Base-by-base conservation (phyloP, 2,888 invertebrate species). In the Cloeon dipterum region DNA sequence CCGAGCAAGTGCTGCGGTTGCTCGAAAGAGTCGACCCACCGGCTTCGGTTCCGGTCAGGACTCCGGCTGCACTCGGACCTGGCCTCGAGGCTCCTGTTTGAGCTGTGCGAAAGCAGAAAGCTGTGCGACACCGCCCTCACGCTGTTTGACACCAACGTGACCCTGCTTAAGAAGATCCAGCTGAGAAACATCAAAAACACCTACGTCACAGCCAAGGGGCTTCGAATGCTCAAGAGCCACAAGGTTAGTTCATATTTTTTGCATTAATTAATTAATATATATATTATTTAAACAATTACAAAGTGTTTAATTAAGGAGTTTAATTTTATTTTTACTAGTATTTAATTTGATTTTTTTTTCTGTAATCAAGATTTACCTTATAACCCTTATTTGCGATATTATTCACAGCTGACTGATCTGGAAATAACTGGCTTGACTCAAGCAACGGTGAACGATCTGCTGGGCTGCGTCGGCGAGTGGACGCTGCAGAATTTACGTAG, bases 391-490 rank as follows among this genome's bases (percentile, higher is more conserved):
- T 5, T 10, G 14, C 20, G 4, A 7, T 13, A 33, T 2, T 26
- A 11, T 13, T 37, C 17, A 3, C 38, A 38, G 52, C 62, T 74
- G 39, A 54, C 58, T 32, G 64, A 68, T 48, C 54, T 74, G 42
- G 68, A 70, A 50, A 66, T 67, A 38, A 61, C 62, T 40, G 64
- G 65, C 41, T 53, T 71, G 42, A 63, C 62, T 43, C 21, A 25
- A 18, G 59, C 65, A 8, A 60, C 66, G 29, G 62, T 68, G 38
- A 66, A 66, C 50, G 68, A 70, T 47, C 56, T 70, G 40, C 67
- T 73, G 45, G 66, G 66, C 41, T 72, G 70, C 51, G 55, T 74
- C 39, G 67, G 67, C 38, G 68, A 70, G 44, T 72, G 72, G 70
- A 68, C 70, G 23, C 49, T 68, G 40, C 58, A 63, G 42, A 68